Base-by-base conservation (phyloP, 2,113 vertebrate species). In the Hemiprocne comata region DNA sequence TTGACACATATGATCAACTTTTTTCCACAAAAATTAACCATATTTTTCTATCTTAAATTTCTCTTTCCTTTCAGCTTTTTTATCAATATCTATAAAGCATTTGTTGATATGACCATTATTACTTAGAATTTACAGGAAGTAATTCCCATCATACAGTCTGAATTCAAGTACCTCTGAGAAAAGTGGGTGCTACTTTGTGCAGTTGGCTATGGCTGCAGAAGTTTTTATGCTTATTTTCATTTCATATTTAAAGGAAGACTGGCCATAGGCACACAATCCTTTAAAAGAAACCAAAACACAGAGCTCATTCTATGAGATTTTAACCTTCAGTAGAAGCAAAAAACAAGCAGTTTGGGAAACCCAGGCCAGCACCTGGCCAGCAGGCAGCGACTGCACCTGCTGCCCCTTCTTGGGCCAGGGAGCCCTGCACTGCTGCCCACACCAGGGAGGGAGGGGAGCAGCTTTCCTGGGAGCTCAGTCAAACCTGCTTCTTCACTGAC, bases 371-470 rank as follows among this genome's bases (percentile, higher is more conserved):
- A 2, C 25, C 29, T 0, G 0, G 54, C 54, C 18, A 53, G n/a
- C 10, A 1, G 0, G 2, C 42, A 24, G 31, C 0, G 0, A 29
- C 85, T 23, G 66, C 71, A 94, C 64, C 85, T 55, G 67, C 85
- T 36, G 67, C 12, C 0, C 4, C 1, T 38, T 46, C 80, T 40
- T 91, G 34, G 12, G 2, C 0, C 0, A 0, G n/a, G 64, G 72
- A 77, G 62, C 60, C 53, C n/a, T 0, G 0, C 0, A 14, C 29
- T 44, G 60, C 29, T 3, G 1, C n/a, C 70, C 38, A 7, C 8
- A 5, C 24, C 4, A 11, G 24, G 25, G 25, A 1, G 13, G 31
- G 8, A 33, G 5, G 1, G 23, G 33, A 28, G n/a, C 28, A 55
- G 29, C 12, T 93, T 69, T 58, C 36, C 64, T 6, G 17, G 54